Evolutionary conservation across 2,797 vertebrate genomes (phyloP).

Genomic region (Poecilia gillii): DNA sequence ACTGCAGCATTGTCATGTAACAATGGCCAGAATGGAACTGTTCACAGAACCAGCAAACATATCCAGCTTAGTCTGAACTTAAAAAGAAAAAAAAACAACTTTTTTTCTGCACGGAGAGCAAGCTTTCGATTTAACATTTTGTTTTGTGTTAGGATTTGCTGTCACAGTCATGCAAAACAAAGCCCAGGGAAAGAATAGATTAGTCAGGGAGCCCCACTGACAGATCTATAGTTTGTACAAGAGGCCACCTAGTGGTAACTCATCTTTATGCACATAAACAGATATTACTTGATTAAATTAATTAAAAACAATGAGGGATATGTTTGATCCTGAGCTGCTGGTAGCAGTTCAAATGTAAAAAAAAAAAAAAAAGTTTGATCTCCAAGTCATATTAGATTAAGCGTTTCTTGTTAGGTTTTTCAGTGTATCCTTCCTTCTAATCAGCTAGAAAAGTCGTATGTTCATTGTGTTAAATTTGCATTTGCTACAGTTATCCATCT

Average conservation of each 20-base stretch:
- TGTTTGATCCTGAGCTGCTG: neutral
- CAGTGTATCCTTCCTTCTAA: neutral
- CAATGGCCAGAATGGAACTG: neutral
- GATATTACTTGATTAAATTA: neutral
- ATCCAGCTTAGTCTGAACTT: neutral
- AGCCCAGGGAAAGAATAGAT: neutral
- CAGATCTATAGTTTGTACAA: neutral
- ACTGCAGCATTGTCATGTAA: neutral
- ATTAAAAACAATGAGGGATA: neutral
- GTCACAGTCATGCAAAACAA: neutral
- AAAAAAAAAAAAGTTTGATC: neutral
- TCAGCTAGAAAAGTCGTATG: neutral
- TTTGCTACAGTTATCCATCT: neutral
- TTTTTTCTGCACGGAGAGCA: neutral
- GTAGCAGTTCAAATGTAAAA: neutral
- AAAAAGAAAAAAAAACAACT: neutral
- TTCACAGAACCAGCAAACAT: neutral
- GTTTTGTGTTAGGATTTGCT: neutral
- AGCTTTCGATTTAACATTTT: neutral
- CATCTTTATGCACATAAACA: neutral
- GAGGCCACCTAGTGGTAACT: conserved; percentile 37
- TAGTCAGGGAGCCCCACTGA: neutral
- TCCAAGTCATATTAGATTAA: neutral
- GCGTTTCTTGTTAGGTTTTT: neutral
- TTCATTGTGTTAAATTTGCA: neutral